Evolutionary conservation across 1,140 invertebrate genomes (phyloP).

Genomic region (Anoplophora glabripennis): DNA sequence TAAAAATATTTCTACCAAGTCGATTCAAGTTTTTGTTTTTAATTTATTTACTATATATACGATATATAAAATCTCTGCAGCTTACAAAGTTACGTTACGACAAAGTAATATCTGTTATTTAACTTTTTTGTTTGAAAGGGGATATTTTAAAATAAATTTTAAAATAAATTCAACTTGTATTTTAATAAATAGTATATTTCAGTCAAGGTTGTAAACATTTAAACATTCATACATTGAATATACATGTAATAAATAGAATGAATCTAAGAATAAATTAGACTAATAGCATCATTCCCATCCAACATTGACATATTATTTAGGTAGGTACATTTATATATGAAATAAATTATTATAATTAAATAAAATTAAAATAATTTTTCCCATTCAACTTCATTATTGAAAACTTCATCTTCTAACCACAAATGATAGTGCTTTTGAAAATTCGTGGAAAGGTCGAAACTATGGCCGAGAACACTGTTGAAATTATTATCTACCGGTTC

Average conservation of each 20-base stretch:
- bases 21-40: too few relatives aligned
- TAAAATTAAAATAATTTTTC: conserved; percentile 55
- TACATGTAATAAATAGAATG: not conserved
- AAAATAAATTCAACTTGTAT: too few relatives aligned
- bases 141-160: too few relatives aligned
- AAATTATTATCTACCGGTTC: conserved; percentile 84
- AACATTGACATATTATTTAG: not conserved
- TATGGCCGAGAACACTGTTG: conserved; percentile 77
- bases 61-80: too few relatives aligned
- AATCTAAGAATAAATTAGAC: not conserved
- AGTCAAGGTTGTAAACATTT: too few relatives aligned
- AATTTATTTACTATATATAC: too few relatives aligned
- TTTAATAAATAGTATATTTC: too few relatives aligned
- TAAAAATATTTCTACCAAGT: too few relatives aligned
- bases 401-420: conserved; percentile 97
- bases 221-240: not conserved
- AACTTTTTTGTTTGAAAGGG: too few relatives aligned
- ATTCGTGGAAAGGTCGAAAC: conserved; percentile 85
- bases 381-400: conserved; percentile 78
- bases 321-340: not conserved
- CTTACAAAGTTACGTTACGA: too few relatives aligned
- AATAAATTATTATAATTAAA: not conserved
- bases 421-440: conserved; percentile 95
- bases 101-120: too few relatives aligned
- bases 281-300: not conserved